A percentile compares a stretch with the other conserved stretches of the same genome.
These are phyloP conservation scores for Drosophila bifasciata DNA, from an alignment of 1,140 invertebrate genomes.

Conservation along the genomic window DNA sequence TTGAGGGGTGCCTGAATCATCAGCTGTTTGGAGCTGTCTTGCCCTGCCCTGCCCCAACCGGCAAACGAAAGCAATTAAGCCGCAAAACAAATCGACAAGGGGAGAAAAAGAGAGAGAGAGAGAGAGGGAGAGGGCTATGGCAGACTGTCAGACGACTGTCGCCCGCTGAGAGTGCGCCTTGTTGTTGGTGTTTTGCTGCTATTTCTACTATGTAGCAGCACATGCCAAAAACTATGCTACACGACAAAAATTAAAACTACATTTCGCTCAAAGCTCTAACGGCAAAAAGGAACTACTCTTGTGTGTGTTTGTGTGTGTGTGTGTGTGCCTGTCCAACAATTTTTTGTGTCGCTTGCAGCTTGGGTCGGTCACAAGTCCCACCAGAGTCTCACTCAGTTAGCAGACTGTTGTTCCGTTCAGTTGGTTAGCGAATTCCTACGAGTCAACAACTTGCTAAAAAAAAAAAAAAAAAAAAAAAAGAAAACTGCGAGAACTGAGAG, in stretches of 20 bases:
- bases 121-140: neutral
- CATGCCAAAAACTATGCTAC: constrained; percentile 57
- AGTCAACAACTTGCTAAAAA: constrained; percentile 51
- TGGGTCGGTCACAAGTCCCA: constrained; percentile 23
- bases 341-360: constrained; percentile 34
- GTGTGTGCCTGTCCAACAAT: constrained; percentile 15
- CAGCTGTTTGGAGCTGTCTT: constrained; percentile 8
- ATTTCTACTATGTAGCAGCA: constrained; percentile 37
- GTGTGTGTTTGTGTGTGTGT: constrained; percentile 29
- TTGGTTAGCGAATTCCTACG: constrained; percentile 54
- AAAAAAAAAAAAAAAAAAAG: neutral
- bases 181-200: neutral
- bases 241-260: constrained; percentile 67
- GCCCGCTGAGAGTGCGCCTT: constrained; percentile 11
- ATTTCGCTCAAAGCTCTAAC: constrained; percentile 30
- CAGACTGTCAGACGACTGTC: constrained; percentile 52
- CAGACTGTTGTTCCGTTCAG: constrained; percentile 39
- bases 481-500: constrained; percentile 1
- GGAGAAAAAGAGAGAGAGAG: too few species aligned
- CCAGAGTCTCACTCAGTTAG: constrained; percentile 23
- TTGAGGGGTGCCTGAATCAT: constrained; percentile 5
- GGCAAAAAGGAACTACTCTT: constrained; percentile 15
- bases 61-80: constrained; percentile 31
- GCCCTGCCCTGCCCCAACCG: constrained; percentile 8
- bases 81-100: constrained; percentile 1